Evolutionary conservation across 2,113 vertebrate species (phyloP).

Genomic region (Microcebus griseorufus): DNA sequence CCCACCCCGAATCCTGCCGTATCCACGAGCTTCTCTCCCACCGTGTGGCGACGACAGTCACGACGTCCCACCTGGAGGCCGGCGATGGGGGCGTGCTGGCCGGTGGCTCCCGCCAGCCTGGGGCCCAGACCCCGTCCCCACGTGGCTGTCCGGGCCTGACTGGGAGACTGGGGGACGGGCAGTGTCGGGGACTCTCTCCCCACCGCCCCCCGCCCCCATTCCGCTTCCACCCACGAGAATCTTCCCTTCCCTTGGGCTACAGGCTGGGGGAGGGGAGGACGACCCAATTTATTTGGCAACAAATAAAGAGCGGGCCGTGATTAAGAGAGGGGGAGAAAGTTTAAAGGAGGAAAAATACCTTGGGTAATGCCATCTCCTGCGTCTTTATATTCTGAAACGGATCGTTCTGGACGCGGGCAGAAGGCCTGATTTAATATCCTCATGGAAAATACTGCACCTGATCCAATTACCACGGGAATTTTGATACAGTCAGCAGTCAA

Average conservation of each 20-base stretch:
- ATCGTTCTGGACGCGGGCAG: slow-evolving; percentile 68
- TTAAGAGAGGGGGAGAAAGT: slow-evolving; percentile 20
- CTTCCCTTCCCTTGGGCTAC: neutral
- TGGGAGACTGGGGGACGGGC: too few relatives aligned
- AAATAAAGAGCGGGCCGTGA: slow-evolving; percentile 61
- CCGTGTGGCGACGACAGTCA: fast-evolving
- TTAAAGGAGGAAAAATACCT: slow-evolving; percentile 75
- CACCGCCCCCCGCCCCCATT: fast-evolving
- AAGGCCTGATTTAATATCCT: slow-evolving; percentile 83
- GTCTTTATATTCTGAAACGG: slow-evolving; percentile 76
- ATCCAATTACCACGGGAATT: slow-evolving; percentile 87
- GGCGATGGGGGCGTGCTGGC: fast-evolving
- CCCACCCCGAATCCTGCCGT: fast-evolving
- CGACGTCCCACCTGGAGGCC: neutral
- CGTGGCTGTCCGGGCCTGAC: fast-evolving
- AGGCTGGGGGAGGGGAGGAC: neutral
- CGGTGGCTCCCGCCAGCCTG: fast-evolving
- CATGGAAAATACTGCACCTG: slow-evolving; percentile 81
- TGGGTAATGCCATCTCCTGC: slow-evolving; percentile 62
- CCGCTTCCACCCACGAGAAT: neutral
- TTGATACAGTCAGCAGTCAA: slow-evolving; percentile 79
- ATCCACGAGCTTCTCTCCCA: neutral
- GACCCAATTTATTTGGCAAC: slow-evolving; percentile 62
- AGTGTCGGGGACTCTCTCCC: neutral
- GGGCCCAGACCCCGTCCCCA: neutral